These are phyloP conservation scores for Tridacna crocea DNA, from an alignment of 2,888 invertebrate species.

Conservation along the genomic window DNA sequence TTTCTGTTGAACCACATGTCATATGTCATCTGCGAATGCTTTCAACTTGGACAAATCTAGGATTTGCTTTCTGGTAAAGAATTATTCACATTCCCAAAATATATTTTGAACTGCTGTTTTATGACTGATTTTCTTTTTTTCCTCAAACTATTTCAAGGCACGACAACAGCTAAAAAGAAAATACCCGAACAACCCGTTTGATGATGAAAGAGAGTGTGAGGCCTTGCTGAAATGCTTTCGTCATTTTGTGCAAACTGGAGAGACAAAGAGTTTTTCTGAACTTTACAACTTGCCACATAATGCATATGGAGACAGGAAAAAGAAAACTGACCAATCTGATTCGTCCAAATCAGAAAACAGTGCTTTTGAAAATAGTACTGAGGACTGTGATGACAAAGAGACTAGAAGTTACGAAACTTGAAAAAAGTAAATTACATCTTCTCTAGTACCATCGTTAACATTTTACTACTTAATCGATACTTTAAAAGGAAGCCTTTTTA, in stretches of 20 bases:
- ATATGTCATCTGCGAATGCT: too few species aligned
- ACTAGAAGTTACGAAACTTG: background rate
- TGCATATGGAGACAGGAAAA: conserved; percentile 71
- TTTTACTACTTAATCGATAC: too few species aligned
- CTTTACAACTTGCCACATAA: conserved; percentile 77
- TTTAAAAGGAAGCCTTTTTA: too few species aligned
- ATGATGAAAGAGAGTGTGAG: conserved; percentile 90
- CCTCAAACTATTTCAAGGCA: conserved; percentile 88
- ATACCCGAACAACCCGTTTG: conserved; percentile 91
- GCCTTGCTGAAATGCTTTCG: conserved; percentile 93
- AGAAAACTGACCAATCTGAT: conserved; percentile 14
- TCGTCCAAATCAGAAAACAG: background rate
- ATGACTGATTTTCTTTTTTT: too few species aligned
- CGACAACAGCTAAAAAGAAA: conserved; percentile 92
- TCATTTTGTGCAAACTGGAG: conserved; percentile 74
- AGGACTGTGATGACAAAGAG: background rate
- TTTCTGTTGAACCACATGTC: too few species aligned
- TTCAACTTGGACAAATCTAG: too few species aligned
- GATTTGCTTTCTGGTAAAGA: too few species aligned
- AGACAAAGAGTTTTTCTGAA: conserved; percentile 61
- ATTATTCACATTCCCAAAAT: too few species aligned
- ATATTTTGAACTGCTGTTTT: too few species aligned
- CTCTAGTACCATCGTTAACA: too few species aligned
- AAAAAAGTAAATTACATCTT: too few species aligned
- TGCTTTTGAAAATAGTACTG: conserved; percentile 8